Evolutionary conservation across 2,113 vertebrate genomes (phyloP), one percentile per base, ranked within the genome.

Genomic region (Vanacampus margaritifer): DNA sequence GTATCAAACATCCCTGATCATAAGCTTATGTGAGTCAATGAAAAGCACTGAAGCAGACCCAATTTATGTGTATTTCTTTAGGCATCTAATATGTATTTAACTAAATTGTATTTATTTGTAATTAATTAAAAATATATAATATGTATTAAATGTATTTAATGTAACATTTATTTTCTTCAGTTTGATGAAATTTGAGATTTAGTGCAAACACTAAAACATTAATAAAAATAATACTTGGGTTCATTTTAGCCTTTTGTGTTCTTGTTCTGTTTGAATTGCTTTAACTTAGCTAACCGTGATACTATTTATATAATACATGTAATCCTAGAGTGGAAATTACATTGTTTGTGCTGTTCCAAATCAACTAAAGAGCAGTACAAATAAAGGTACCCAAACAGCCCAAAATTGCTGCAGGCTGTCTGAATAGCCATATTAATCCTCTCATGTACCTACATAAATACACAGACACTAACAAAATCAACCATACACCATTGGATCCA

Each of bases 391-490:
- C 3, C n/a, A 16, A n/a, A 58, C 65, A 68, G 12, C 50, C 26
- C 53, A 19, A 73, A 50, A 59, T 58, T 73, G 68, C 64, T 69
- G 51, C 37, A 45, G 59, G 11, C 37, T 62, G 65, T 73, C 75
- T 75, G 56, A 36, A 58, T 58, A 37, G 57, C 57, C 68, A 78
- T n/a, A n/a, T 74, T 73, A 84, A 62, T 71, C 69, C 0, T 66
- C 56, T 66, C 56, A 5, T n/a, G 65, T 68, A 64, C 81, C 68
- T 67, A 65, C 79, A 80, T 69, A 71, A 81, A 75, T 68, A 73
- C 23, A 65, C 23, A 65, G 35, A 61, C 39, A 62, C 26, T 58
- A 53, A 71, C 53, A 73, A 76, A 65, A n/a, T n/a, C n/a, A 63
- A 39, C 56, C 56, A 48, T 68, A 63, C 70, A 69, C 11, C 36